Percentiles rank a stretch among this genome's conserved stretches.
Evolutionary conservation across 2,113 vertebrate species (phyloP).

Genomic region (Emydocephalus ijimae): DNA sequence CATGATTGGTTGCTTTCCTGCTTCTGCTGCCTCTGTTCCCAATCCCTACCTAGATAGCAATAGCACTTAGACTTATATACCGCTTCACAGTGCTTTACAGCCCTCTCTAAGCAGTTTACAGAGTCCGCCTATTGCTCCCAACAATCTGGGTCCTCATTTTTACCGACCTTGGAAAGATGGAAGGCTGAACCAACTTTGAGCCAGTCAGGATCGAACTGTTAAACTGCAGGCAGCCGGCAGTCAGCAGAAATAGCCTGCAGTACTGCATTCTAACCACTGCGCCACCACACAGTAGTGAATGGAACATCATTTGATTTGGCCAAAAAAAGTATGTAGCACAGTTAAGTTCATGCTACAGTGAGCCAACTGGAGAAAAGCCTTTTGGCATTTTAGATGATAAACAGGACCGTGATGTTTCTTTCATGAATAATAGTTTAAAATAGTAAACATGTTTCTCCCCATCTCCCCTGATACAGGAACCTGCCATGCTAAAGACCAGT

Average conservation of each 20-base stretch:
- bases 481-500: constrained; percentile 85
- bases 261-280: too few species aligned
- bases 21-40: background rate
- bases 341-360: background rate
- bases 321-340: background rate
- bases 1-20: background rate
- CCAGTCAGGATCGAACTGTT: too few species aligned
- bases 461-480: constrained; percentile 65
- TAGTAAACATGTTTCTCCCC: constrained; percentile 8
- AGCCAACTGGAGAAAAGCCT: background rate
- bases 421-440: background rate
- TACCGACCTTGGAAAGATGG: too few species aligned
- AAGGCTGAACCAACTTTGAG: too few species aligned
- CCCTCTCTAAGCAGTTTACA: too few species aligned
- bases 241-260: too few species aligned
- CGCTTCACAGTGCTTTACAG: too few species aligned
- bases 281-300: background rate
- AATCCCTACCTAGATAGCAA: background rate
- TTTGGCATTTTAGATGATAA: background rate
- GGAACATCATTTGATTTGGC: background rate
- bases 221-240: too few species aligned
- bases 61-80: too few species aligned
- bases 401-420: background rate
- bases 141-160: too few species aligned
- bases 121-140: too few species aligned